Conservation (phyloP, 1,140 invertebrate genomes). For the Samia ricini region DNA sequence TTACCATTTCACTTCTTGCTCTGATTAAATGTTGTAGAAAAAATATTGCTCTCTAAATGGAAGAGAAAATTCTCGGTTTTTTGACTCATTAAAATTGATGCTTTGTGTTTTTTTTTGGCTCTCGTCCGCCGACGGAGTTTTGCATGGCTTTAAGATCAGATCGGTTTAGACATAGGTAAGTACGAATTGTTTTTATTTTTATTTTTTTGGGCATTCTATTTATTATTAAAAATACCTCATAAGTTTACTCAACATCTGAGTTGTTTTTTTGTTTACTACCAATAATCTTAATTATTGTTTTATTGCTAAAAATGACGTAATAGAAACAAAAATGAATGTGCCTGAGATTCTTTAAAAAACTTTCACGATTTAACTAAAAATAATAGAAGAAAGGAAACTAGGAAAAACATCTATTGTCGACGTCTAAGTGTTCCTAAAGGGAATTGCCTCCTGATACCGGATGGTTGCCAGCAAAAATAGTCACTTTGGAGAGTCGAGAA, state of each 20-base stretch:
- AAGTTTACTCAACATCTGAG: not conserved
- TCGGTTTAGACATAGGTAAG: not conserved
- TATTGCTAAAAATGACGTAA: too few relatives aligned
- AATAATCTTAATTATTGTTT: not conserved
- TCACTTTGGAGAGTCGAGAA: slow-evolving; percentile 63
- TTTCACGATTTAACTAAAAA: not conserved
- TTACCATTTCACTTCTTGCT: slow-evolving; percentile 76
- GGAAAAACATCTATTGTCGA: not conserved
- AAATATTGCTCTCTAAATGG: slow-evolving; percentile 75
- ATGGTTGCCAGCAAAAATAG: slow-evolving; percentile 69
- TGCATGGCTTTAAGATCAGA: not conserved
- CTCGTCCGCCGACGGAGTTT: not conserved
- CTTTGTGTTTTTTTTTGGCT: slow-evolving; percentile 60
- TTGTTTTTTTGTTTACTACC: not conserved
- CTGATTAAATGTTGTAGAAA: slow-evolving; percentile 78
- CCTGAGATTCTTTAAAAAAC: not conserved
- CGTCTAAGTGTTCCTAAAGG: not conserved
- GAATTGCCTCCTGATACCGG: slow-evolving; percentile 31
- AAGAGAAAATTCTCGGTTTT: slow-evolving; percentile 72
- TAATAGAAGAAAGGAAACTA: not conserved
- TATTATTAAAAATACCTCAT: not conserved
- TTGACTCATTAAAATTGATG: slow-evolving; percentile 75
- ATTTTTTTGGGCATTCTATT: too few relatives aligned
- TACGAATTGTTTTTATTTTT: not conserved
- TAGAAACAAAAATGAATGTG: not conserved